Base-by-base conservation (phyloP, 2,797 vertebrate species). In the Microctenopoma steveboyesi region DNA sequence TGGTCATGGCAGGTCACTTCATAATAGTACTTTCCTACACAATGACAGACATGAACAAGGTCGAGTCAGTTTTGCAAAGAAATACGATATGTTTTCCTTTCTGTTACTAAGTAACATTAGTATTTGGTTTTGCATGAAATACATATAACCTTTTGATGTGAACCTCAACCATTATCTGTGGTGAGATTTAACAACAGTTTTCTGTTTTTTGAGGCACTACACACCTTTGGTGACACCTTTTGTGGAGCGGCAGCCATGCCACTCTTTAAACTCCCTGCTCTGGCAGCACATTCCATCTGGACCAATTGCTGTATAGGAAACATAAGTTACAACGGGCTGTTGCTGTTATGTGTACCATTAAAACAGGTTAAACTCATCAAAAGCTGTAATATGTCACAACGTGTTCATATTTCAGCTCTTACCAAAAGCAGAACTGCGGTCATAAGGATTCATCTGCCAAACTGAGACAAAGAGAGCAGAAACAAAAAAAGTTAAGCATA, bases 361-460 rank as follows among this genome's bases (percentile, higher is more conserved):
- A 1, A 53, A 55, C 7, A 22, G 57, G 25, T 22, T 10, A 7
- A 10, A 55, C 25, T 43, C 42, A 42, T 42, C 18, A 27, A 22
- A 49, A 37, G 56, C 2, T 53, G 14, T 3, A 25, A 12, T 37
- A 7, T 8, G n/a, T 14, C 27, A 45, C 22, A 22, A 22, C 22
- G 22, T 22, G 22, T 22, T 22, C 2, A 22, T 22, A 22, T 6
- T 16, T 12, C 18, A 43, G 4, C 53, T 92, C 96, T 96, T 90
- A 99, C 98, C 98, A 84, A 99, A 99, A 51, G 98, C 97, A 72
- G 95, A 53, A 66, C 96, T 97, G 92, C 98, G 95, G 58, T 99
- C 98, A 64, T 99, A 99, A 0, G 98, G 98, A 86, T 99, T 99
- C 97, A 99, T 99, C 74, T 99, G 98, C 97, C 98, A 99, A 65